Conservation (phyloP, 2,888 invertebrate genomes). For the Chymomyza caudatula region DNA sequence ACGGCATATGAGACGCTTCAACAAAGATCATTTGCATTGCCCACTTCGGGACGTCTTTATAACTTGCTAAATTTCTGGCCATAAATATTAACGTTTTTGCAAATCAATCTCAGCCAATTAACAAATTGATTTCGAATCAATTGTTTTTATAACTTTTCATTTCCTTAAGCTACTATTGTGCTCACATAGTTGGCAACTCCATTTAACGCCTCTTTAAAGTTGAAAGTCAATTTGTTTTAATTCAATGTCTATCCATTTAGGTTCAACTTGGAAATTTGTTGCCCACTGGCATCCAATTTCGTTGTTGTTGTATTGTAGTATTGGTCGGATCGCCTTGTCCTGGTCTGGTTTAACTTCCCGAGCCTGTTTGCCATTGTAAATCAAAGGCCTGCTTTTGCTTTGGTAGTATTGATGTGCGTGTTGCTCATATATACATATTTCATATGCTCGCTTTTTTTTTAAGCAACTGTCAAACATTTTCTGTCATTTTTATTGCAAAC, state of each 20-base stretch:
- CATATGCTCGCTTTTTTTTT: neutral
- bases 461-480: conserved; percentile 49
- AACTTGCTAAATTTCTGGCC: no score
- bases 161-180: neutral
- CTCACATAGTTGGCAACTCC: neutral
- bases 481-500: conserved; percentile 63
- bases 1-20: no score
- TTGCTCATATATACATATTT: neutral
- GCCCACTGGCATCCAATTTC: neutral
- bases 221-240: neutral
- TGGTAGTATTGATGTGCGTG: neutral
- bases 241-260: neutral
- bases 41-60: no score
- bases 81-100: neutral
- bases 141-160: neutral
- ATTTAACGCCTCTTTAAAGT: neutral
- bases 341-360: neutral
- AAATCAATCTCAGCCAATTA: neutral
- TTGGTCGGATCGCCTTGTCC: neutral
- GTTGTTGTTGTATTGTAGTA: neutral
- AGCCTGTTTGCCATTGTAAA: neutral
- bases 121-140: neutral
- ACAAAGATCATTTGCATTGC: no score
- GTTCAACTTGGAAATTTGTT: neutral
- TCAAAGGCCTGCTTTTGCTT: neutral